Percentiles rank a stretch among this genome's conserved stretches.
Conservation (phyloP, 2,797 vertebrate species). For the Ciconia nigra region DNA sequence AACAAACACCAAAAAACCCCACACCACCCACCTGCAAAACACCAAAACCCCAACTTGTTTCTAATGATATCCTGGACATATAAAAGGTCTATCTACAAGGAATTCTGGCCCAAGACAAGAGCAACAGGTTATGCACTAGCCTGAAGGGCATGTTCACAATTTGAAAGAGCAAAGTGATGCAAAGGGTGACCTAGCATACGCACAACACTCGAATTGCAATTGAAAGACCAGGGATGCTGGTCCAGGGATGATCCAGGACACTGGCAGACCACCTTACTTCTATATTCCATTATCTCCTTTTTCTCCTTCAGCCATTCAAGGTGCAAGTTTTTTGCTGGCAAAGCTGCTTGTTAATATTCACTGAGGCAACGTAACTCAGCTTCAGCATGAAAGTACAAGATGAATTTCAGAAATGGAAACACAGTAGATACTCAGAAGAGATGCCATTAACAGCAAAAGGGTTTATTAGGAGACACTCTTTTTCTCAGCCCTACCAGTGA, state of each 20-base stretch:
- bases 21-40: background rate
- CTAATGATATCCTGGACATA: background rate
- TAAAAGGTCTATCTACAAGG: background rate
- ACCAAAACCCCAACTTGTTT: background rate
- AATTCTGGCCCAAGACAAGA: background rate
- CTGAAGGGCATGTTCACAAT: background rate
- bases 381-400: background rate
- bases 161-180: background rate
- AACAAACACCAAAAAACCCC: too few species aligned
- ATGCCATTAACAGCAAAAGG: background rate
- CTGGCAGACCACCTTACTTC: too few species aligned
- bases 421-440: rapidly evolving
- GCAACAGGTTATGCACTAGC: background rate
- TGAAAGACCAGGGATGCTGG: background rate
- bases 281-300: background rate
- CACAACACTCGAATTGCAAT: rapidly evolving
- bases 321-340: background rate
- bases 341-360: background rate
- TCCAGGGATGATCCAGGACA: too few species aligned
- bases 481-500: background rate
- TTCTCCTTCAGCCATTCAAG: background rate
- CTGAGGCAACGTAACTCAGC: background rate
- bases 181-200: background rate
- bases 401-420: background rate
- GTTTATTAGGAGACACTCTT: background rate